Base-by-base conservation (phyloP, 2,888 invertebrate genomes). In the Plebejus argus region DNA sequence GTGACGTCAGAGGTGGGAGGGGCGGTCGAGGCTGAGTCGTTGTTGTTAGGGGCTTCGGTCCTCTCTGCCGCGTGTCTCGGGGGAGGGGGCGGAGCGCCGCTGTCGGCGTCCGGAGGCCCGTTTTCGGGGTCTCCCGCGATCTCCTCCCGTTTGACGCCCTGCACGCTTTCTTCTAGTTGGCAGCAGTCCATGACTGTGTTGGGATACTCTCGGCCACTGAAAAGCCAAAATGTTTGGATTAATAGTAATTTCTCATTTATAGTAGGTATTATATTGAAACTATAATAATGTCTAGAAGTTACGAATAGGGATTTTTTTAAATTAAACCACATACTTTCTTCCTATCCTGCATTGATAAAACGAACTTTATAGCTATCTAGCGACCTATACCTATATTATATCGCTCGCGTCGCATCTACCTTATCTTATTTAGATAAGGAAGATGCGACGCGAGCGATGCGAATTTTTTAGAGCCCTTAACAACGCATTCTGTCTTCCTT, bases 141-240 rank as follows among this genome's bases (percentile, higher is more conserved):
- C 87, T 98, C 98, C 93, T 98, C 98, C 80, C 98, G 95, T 88
- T 98, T 98, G 39, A 97, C 98, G 81, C 96, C 96, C 86, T 96
- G 96, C 53, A 96, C 96, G 83, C 96, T 97, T 84, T 97, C 97
- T 89, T 98, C 98, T 87, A 98, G 91, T 92, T 99, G 99, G 89
- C 98, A 98, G 91, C 97, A 97, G 91, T 99, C 99, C 97, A 99
- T 97, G 75, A 99, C 97, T 77, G 98, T 95, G 88, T 98, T 97
- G 84, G 97, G 97, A 86, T 97, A 97, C 91, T 99, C 99, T 77
- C 97, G 95, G 49, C 97, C 97, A 91, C 98, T 98, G 94, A 70
- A 95, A 94, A 81, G 45, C 76, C 81, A 79, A 39, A 20, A 66
- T 75, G 5, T 77, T 58, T 20, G 18, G 18, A 18, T 35, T 66